phyloP scores from a whole-genome alignment of 2,113 vertebrate species.

The Chamaetylas fuelleborni region DNA sequence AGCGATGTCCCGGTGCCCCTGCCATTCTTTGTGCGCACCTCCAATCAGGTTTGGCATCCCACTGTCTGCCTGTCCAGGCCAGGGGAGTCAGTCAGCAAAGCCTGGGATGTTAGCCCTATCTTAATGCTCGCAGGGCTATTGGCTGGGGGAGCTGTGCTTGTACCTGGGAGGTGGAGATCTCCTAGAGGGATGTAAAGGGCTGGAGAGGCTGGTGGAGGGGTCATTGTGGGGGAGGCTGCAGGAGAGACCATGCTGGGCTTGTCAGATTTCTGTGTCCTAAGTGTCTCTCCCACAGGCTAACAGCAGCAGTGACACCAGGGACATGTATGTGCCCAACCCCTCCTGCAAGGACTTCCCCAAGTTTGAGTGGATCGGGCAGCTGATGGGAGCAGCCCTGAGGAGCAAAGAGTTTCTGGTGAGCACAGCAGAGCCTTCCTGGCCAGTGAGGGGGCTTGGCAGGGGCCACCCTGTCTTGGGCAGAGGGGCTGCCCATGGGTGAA shows the following conservation, averaged over 20 bases:
- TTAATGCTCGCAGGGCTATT: neutral
- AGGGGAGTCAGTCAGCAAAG: neutral
- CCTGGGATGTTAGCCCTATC: neutral
- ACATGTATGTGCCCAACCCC: slow-evolving; percentile 93
- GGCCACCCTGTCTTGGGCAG: neutral
- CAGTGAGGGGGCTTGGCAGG: rapidly evolving
- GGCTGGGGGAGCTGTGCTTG: neutral
- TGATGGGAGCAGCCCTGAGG: slow-evolving; percentile 93
- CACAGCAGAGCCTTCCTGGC: neutral
- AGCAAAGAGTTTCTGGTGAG: slow-evolving; percentile 94
- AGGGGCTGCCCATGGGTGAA: neutral
- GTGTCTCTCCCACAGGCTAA: slow-evolving; percentile 73
- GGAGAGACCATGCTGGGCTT: neutral
- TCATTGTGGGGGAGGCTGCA: neutral
- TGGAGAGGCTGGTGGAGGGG: neutral
- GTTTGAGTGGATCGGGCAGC: slow-evolving; percentile 94
- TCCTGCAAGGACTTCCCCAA: slow-evolving; percentile 93
- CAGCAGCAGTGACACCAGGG: slow-evolving; percentile 84
- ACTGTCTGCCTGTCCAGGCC: neutral
- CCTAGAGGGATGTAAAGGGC: neutral
- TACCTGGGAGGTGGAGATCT: neutral
- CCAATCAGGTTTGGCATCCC: slow-evolving; percentile 84
- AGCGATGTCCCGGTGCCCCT: slow-evolving; percentile 86
- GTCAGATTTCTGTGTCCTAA: neutral
- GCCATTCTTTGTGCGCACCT: slow-evolving; percentile 90